These are phyloP conservation scores for Antigone vipio DNA, from an alignment of 2,113 vertebrate genomes.

Conservation along the genomic window DNA sequence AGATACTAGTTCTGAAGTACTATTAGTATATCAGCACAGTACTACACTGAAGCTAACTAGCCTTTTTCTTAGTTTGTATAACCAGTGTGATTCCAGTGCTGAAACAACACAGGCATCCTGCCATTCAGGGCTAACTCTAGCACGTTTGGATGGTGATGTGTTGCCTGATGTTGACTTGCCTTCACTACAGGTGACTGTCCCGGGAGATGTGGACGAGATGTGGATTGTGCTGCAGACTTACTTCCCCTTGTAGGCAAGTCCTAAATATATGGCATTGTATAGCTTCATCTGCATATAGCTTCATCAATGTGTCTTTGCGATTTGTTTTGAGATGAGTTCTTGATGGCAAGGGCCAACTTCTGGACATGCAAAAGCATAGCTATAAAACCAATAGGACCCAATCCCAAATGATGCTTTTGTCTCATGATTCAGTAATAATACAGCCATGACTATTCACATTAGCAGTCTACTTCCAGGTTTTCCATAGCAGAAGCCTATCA, in stretches of 20 bases:
- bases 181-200: background rate
- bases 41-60: background rate
- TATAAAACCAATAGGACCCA: background rate
- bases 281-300: background rate
- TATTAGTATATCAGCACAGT: background rate
- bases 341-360: background rate
- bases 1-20: background rate
- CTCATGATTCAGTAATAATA: background rate
- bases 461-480: background rate
- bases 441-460: background rate
- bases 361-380: background rate
- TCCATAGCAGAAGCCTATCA: background rate
- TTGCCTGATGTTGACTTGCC: background rate
- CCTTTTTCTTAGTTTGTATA: background rate
- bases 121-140: background rate
- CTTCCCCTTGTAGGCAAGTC: background rate
- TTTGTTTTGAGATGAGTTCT: background rate
- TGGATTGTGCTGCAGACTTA: background rate
- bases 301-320: background rate
- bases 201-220: fast-evolving
- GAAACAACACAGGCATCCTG: background rate
- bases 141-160: background rate
- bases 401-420: background rate
- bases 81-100: background rate
- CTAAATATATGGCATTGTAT: background rate